phyloP scores from a whole-genome alignment of 2,797 vertebrate species.

The Peromyscus attwateri region DNA sequence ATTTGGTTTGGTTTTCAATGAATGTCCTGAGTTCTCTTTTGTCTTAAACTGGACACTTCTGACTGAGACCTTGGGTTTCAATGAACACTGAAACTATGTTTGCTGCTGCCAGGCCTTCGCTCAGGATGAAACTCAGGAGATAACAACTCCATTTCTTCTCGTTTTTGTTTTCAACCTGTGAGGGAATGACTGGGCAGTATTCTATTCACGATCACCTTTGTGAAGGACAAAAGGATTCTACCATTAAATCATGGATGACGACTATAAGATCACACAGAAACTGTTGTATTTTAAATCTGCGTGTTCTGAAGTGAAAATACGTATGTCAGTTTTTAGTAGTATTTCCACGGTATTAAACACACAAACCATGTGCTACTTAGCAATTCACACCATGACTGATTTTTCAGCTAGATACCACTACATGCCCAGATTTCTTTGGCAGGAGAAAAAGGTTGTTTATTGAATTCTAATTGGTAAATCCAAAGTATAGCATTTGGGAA shows the following conservation, averaged over 20 bases:
- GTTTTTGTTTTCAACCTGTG: background rate
- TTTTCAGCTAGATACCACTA: conserved; percentile 23
- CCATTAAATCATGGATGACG: background rate
- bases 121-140: background rate
- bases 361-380: conserved; percentile 3
- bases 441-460: conserved; percentile 14
- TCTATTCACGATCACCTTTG: background rate
- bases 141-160: background rate
- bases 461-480: background rate
- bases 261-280: conserved; percentile 35
- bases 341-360: background rate
- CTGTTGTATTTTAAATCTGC: background rate
- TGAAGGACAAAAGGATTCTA: background rate
- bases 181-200: background rate
- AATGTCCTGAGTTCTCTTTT: conserved; percentile 32
- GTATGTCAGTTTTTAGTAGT: background rate
- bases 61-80: background rate
- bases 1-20: background rate
- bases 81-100: background rate
- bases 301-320: background rate
- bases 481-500: background rate
- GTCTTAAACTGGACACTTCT: background rate
- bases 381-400: background rate
- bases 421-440: conserved; percentile 15
- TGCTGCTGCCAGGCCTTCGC: background rate